Evolutionary conservation across 2,888 invertebrate species (phyloP).

Genomic region (Acrocera orbiculus): DNA sequence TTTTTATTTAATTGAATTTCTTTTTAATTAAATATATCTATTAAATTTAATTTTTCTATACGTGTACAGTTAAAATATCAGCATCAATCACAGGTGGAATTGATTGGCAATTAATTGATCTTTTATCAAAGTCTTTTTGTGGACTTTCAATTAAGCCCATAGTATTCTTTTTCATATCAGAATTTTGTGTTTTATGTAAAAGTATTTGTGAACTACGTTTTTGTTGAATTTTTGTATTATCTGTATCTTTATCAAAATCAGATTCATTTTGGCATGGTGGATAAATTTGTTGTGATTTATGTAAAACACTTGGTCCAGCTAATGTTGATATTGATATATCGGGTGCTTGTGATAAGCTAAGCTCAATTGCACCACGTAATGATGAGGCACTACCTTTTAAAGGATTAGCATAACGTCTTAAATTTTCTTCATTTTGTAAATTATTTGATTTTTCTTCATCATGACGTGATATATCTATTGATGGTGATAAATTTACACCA

Average conservation of each 20-base stretch:
- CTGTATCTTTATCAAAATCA: slow-evolving; percentile 29
- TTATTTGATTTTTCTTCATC: slow-evolving; percentile 84
- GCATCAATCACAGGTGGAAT: slow-evolving; percentile 24
- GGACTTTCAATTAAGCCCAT: slow-evolving; percentile 38
- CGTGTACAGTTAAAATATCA: slow-evolving; percentile 39
- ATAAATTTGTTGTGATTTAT: slow-evolving; percentile 29
- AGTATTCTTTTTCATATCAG: slow-evolving; percentile 69
- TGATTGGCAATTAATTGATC: slow-evolving; percentile 41
- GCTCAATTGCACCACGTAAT: slow-evolving; percentile 37
- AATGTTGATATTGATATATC: slow-evolving; percentile 24
- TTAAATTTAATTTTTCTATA: slow-evolving; percentile 24
- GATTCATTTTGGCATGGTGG: slow-evolving; percentile 28
- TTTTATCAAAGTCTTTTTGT: slow-evolving; percentile 60
- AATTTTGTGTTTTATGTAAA: slow-evolving; percentile 69
- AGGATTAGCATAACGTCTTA: slow-evolving; percentile 66
- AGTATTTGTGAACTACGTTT: slow-evolving; percentile 45
- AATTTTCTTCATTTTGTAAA: slow-evolving; percentile 76
- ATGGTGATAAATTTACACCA: slow-evolving; percentile 36
- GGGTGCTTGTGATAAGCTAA: slow-evolving; percentile 28
- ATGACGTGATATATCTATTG: slow-evolving; percentile 43
- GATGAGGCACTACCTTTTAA: slow-evolving; percentile 42
- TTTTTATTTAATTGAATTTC: no score
- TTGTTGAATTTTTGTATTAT: slow-evolving; percentile 19
- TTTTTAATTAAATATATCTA: no score
- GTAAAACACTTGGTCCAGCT: slow-evolving; percentile 29